Conservation (phyloP, 1,140 invertebrate genomes). For the Onthophagus taurus region DNA sequence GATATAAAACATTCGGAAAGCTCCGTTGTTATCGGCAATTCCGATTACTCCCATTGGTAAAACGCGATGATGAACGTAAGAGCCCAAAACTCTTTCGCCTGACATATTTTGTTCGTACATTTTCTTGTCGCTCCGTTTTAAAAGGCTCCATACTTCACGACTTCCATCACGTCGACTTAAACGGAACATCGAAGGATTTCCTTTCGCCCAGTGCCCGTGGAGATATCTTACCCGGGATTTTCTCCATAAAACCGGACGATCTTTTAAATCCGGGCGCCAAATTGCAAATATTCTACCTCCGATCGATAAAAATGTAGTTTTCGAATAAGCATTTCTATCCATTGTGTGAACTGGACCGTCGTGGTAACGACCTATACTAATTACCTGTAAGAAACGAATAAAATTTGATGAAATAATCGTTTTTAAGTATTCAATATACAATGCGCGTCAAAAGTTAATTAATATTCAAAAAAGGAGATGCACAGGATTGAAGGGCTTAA, state of each 20-base stretch:
- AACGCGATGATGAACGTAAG: not conserved
- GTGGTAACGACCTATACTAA: slow-evolving; percentile 46
- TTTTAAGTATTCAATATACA: no score
- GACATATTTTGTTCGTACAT: slow-evolving; percentile 4
- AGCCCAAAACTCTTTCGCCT: slow-evolving; percentile 2
- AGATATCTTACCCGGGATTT: slow-evolving; percentile 38
- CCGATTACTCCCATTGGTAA: slow-evolving; percentile 5
- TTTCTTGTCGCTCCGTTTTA: slow-evolving; percentile 3
- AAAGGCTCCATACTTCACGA: slow-evolving; percentile 3
- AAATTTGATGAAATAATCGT: no score
- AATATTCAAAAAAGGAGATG: no score
- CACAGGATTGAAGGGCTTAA: no score
- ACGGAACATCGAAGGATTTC: not conserved
- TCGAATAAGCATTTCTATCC: slow-evolving; percentile 40
- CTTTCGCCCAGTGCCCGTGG: slow-evolving; percentile 7
- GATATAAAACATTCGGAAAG: slow-evolving; percentile 16
- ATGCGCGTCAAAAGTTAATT: no score
- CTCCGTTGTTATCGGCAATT: slow-evolving; percentile 13
- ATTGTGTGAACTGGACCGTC: slow-evolving; percentile 52
- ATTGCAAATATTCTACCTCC: slow-evolving; percentile 50
- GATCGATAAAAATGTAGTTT: slow-evolving; percentile 45
- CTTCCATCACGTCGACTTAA: slow-evolving; percentile 11
- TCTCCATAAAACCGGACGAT: slow-evolving; percentile 45
- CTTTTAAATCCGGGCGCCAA: slow-evolving; percentile 43
- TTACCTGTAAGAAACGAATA: no score